phyloP scores from a whole-genome alignment of 2,113 vertebrate genomes.

The Chionodraco myersi region DNA sequence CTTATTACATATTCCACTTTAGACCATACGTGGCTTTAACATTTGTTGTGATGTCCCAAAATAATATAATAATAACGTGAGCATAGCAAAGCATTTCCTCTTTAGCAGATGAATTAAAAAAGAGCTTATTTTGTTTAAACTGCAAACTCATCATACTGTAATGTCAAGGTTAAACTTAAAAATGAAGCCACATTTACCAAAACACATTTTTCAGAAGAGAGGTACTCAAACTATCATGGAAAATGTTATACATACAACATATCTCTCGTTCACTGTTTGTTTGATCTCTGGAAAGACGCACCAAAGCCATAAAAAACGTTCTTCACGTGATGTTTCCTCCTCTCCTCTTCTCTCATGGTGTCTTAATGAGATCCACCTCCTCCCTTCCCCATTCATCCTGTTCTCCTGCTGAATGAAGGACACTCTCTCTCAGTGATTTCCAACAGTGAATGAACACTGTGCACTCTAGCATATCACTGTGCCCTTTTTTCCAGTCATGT shows the following conservation, averaged over 20 bases:
- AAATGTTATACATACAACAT: constrained; percentile 18
- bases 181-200: constrained; percentile 1
- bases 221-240: background rate
- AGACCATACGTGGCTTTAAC: no score
- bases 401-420: constrained; percentile 5
- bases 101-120: background rate
- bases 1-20: no score
- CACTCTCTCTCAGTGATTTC: constrained; percentile 13
- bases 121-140: background rate
- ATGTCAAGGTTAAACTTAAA: constrained; percentile 18
- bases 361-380: background rate
- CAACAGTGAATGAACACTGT: constrained; percentile 28
- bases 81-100: background rate
- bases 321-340: background rate
- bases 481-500: constrained; percentile 34
- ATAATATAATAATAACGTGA: background rate
- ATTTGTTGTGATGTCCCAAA: background rate
- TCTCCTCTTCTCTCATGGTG: background rate
- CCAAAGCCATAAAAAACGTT: background rate
- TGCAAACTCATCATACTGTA: background rate
- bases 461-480: constrained; percentile 41
- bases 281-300: background rate
- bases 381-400: background rate
- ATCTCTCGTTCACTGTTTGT: background rate
- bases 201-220: background rate